Percentiles rank a stretch among this genome's conserved stretches.
phyloP scores from a whole-genome alignment of 1,140 invertebrate genomes.

The Cherax quadricarinatus region DNA sequence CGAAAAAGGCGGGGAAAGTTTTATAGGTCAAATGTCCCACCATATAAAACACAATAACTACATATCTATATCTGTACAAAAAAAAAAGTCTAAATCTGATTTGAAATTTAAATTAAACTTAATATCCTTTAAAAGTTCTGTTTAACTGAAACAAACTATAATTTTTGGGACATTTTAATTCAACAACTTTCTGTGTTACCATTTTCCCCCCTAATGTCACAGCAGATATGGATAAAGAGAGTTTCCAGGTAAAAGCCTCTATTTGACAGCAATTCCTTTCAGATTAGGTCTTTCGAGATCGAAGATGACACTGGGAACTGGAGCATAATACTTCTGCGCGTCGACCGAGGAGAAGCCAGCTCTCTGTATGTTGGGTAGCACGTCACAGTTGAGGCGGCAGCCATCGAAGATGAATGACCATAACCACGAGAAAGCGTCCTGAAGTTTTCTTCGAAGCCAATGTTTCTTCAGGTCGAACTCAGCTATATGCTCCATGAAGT shows the following conservation, averaged over 20 bases:
- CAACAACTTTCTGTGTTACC: too few relatives aligned
- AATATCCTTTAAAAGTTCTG: too few relatives aligned
- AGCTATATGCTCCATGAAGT: slow-evolving; percentile 65
- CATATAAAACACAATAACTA: too few relatives aligned
- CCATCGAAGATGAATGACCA: slow-evolving; percentile 74
- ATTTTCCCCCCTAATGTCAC: too few relatives aligned
- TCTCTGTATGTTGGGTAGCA: slow-evolving; percentile 25
- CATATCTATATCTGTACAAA: too few relatives aligned
- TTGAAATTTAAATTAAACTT: too few relatives aligned
- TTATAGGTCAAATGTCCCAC: too few relatives aligned
- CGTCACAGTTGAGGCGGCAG: slow-evolving; percentile 74
- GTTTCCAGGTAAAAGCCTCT: background rate
- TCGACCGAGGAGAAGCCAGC: slow-evolving; percentile 46
- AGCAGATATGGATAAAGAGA: too few relatives aligned
- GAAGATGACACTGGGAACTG: slow-evolving; percentile 78
- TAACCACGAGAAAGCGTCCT: slow-evolving; percentile 71
- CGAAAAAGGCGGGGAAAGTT: too few relatives aligned
- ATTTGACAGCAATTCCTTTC: slow-evolving; percentile 81
- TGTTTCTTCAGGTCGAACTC: slow-evolving; percentile 54
- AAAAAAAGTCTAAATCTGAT: too few relatives aligned
- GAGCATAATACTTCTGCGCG: slow-evolving; percentile 32
- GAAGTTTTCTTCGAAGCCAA: slow-evolving; percentile 46
- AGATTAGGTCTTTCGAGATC: slow-evolving; percentile 92
- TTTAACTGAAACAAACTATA: too few relatives aligned
- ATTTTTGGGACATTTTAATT: too few relatives aligned